Percentiles rank a stretch among this genome's conserved stretches.
Conservation (phyloP, 2,888 invertebrate species). For the Byasa hedistus region DNA sequence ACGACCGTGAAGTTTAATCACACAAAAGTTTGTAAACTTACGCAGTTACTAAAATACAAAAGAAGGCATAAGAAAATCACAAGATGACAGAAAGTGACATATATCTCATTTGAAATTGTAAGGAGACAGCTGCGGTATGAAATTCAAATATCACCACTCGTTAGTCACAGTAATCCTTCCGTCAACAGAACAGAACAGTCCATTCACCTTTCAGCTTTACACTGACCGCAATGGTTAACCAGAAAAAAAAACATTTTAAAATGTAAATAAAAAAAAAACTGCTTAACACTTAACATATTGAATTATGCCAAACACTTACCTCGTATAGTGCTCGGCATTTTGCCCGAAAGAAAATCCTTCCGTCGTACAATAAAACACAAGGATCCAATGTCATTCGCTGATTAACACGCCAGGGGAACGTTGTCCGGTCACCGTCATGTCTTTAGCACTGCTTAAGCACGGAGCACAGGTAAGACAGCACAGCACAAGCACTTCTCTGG, state of each 20-base stretch:
- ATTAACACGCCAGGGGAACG: conserved; percentile 37
- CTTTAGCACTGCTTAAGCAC: conserved; percentile 33
- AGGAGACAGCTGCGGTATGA: conserved; percentile 44
- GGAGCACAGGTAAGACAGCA: conserved; percentile 31
- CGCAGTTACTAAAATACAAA: not conserved
- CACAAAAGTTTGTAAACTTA: not conserved
- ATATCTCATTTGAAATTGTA: conserved; percentile 46
- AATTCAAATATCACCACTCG: conserved; percentile 53
- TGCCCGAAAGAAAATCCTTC: conserved; percentile 53
- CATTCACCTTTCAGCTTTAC: conserved; percentile 48
- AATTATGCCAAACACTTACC: conserved; percentile 51
- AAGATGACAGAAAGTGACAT: conserved; percentile 46
- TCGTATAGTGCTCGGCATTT: conserved; percentile 78
- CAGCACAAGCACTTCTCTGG: conserved; percentile 34
- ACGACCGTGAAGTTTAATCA: not conserved
- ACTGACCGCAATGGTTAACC: conserved; percentile 29
- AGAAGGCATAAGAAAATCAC: not conserved
- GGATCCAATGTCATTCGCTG: conserved; percentile 44
- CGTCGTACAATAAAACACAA: conserved; percentile 37
- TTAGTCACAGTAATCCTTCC: conserved; percentile 44
- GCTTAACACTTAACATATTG: conserved; percentile 2
- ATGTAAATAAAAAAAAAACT: conserved; percentile 7
- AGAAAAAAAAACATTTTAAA: conserved; percentile 7
- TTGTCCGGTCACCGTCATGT: conserved; percentile 63
- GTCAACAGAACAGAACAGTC: conserved; percentile 54